phyloP scores from a whole-genome alignment of 1,140 invertebrate genomes.

The Tetraneura akinire region DNA sequence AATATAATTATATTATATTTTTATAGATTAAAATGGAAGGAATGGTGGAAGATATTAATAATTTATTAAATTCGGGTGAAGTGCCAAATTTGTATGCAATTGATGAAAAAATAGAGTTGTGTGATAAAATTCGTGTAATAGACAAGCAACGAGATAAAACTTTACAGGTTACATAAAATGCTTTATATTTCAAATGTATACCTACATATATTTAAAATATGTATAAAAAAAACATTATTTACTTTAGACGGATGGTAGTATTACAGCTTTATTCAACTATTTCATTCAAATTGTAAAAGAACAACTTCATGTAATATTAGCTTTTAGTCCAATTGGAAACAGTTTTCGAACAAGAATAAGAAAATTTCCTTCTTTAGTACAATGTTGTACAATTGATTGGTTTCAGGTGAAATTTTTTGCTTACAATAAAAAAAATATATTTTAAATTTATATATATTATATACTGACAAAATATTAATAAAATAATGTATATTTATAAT shows the following conservation, averaged over 20 bases:
- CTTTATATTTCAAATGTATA: background rate
- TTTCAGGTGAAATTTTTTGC: conserved; percentile 72
- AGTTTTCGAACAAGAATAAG: conserved; percentile 81
- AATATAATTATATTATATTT: background rate
- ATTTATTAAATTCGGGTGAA: conserved; percentile 91
- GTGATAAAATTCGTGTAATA: conserved; percentile 90
- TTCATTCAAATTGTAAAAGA: conserved; percentile 88
- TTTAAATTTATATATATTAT: no score
- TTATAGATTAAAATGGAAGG: conserved; percentile 86
- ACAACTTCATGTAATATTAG: conserved; percentile 88
- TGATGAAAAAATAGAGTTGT: conserved; percentile 90
- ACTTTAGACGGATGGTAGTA: conserved; percentile 81
- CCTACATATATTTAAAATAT: no score
- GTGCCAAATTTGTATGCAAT: conserved; percentile 85
- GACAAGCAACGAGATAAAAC: conserved; percentile 88
- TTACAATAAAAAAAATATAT: no score
- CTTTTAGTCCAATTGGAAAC: conserved; percentile 91
- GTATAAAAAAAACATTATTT: background rate
- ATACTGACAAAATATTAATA: no score
- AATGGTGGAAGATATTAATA: conserved; percentile 92
- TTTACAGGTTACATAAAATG: conserved; percentile 69
- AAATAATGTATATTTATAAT: no score
- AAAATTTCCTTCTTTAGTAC: conserved; percentile 93
- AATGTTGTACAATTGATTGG: conserved; percentile 97
- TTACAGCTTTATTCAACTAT: conserved; percentile 87